Evolutionary conservation across 1,140 invertebrate genomes (phyloP).

Genomic region (Drosophila ohnishii): DNA sequence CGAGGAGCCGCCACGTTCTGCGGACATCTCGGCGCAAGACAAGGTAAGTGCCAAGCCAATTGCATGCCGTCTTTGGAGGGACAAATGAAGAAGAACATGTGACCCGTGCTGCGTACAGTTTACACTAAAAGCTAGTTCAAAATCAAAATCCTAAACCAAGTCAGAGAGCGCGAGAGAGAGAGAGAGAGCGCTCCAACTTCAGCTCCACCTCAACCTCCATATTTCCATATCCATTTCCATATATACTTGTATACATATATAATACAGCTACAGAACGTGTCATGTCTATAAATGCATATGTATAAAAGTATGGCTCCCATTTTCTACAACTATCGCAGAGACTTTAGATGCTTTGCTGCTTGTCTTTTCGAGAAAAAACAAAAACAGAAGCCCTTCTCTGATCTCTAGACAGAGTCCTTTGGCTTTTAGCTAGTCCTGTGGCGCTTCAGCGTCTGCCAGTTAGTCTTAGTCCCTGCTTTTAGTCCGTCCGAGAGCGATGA

Average conservation of each 20-base stretch:
- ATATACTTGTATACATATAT: conserved; percentile 50
- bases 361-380: conserved; percentile 29
- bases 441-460: conserved; percentile 3
- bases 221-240: conserved; percentile 19
- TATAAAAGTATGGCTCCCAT: conserved; percentile 58
- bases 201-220: conserved; percentile 16
- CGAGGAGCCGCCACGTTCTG: conserved; percentile 87
- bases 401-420: conserved; percentile 1
- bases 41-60: conserved; percentile 85
- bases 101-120: conserved; percentile 19
- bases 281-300: conserved; percentile 57
- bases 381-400: background rate
- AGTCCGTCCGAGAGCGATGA: conserved; percentile 7
- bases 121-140: conserved; percentile 37
- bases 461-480: conserved; percentile 9
- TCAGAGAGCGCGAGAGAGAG: conserved; percentile 18
- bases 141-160: conserved; percentile 8
- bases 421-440: conserved; percentile 4
- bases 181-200: conserved; percentile 4
- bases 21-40: conserved; percentile 86
- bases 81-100: background rate
- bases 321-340: conserved; percentile 59
- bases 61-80: background rate
- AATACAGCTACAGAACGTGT: conserved; percentile 48
- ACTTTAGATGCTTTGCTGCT: conserved; percentile 66